Conservation (phyloP, 2,888 invertebrate species). For the Osedax frankpressi region DNA sequence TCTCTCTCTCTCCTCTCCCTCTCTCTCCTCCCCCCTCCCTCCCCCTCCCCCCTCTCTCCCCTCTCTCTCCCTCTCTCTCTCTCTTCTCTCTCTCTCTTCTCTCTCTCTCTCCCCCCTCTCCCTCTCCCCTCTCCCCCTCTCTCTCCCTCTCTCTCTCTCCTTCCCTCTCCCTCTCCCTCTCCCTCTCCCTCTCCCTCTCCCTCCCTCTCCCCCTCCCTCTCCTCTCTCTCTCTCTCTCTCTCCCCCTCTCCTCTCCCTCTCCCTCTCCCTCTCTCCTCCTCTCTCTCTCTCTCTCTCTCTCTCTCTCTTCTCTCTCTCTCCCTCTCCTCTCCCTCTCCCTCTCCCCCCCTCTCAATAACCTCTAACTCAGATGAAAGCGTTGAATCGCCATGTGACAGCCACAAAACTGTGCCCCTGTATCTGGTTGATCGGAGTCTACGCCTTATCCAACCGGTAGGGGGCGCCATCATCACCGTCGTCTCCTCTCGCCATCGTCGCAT, state of each 20-base stretch:
- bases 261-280: neutral
- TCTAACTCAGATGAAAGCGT: neutral
- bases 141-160: neutral
- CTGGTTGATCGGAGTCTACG: conserved; percentile 90
- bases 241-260: neutral
- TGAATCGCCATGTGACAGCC: neutral
- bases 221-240: neutral
- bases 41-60: too few species aligned
- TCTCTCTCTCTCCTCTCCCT: neutral
- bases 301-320: neutral
- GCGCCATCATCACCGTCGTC: too few species aligned
- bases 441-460: conserved; percentile 83
- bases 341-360: neutral
- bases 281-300: neutral
- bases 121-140: neutral
- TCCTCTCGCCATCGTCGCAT: too few species aligned
- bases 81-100: too few species aligned
- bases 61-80: too few species aligned
- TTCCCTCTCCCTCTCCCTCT: too few species aligned
- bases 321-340: neutral
- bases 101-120: neutral
- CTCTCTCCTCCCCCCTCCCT: conserved; percentile 4
- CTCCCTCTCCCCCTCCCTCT: neutral
- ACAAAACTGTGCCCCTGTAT: conserved; percentile 64
- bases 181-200: neutral